Conservation (phyloP, 2,888 invertebrate genomes). For the Lepidonotus clava region DNA sequence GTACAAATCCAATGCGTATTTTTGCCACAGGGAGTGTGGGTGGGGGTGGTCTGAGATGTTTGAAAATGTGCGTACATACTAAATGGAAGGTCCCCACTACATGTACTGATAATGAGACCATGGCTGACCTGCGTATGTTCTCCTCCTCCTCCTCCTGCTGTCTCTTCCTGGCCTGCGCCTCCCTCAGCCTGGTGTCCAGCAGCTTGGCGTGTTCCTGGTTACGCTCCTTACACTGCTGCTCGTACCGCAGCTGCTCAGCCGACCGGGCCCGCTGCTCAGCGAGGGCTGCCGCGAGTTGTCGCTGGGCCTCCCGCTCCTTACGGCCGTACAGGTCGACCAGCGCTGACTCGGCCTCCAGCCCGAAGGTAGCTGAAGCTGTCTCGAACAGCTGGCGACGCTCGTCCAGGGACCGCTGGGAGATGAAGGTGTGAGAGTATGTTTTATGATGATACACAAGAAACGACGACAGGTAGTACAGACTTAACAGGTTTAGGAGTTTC, state of each 20-base stretch:
- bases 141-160: slow-evolving; percentile 53
- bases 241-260: background rate
- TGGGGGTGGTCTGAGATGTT: no score
- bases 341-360: slow-evolving; percentile 10
- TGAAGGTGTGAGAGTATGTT: no score
- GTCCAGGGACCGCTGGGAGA: background rate
- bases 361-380: background rate
- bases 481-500: no score
- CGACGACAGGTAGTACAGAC: no score
- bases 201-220: slow-evolving; percentile 47
- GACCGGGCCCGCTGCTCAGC: slow-evolving; percentile 43
- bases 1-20: no score
- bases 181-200: slow-evolving; percentile 51
- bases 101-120: no score
- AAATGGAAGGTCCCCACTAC: no score
- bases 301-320: slow-evolving; percentile 30
- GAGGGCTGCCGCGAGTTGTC: background rate
- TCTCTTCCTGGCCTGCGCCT: slow-evolving; percentile 50
- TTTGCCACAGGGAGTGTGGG: no score
- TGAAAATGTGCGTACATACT: no score
- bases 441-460: no score
- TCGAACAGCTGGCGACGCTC: background rate
- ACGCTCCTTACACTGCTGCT: slow-evolving; percentile 19
- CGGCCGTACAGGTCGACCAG: background rate
- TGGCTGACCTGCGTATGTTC: background rate